phyloP scores from a whole-genome alignment of 2,113 vertebrate species.

The Desmodus rotundus region DNA sequence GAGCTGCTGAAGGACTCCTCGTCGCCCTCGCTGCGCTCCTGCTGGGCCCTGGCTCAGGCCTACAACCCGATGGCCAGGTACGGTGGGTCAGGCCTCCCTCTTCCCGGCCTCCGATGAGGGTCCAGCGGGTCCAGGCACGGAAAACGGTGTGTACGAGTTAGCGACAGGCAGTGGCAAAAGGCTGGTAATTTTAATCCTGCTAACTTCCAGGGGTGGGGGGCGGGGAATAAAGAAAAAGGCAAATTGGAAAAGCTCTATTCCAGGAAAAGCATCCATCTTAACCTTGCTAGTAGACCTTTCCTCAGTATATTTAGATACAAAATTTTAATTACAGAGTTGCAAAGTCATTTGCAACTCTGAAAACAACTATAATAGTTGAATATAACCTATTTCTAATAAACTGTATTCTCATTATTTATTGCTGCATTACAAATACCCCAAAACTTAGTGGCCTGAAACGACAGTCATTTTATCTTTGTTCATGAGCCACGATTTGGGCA shows the following conservation, averaged over 20 bases:
- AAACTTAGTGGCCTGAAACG: not conserved
- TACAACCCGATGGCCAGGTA: constrained; percentile 99
- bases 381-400: not conserved
- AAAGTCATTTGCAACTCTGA: not conserved
- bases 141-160: accelerated
- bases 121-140: not conserved
- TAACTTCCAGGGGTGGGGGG: not conserved
- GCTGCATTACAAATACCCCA: not conserved
- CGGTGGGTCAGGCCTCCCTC: not conserved
- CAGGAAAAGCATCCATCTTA: not conserved
- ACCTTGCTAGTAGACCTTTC: not conserved
- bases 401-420: not conserved
- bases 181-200: not conserved
- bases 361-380: not conserved
- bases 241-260: not conserved
- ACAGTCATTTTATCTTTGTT: not conserved
- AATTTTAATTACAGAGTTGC: not conserved
- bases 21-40: constrained; percentile 94
- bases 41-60: constrained; percentile 98
- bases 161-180: not conserved
- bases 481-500: not conserved
- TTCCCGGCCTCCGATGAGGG: accelerated
- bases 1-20: constrained; percentile 98
- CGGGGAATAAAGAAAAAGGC: not conserved
- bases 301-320: not conserved